Conservation (phyloP, 2,888 invertebrate species). For the Chrysolina haemoptera region DNA sequence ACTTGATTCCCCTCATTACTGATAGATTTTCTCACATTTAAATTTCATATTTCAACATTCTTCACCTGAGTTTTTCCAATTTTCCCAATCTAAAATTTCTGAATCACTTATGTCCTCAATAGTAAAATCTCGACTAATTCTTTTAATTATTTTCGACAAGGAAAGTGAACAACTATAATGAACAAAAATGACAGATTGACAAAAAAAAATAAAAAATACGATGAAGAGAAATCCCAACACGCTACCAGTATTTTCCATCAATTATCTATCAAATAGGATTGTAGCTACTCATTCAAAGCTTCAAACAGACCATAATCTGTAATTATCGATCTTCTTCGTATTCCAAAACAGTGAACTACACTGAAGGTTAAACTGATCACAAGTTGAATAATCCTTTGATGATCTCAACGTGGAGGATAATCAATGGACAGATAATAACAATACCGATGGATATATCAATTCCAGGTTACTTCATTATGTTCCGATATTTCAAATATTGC, state of each 20-base stretch:
- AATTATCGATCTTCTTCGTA: conserved; percentile 12
- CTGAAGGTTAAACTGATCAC: conserved; percentile 23
- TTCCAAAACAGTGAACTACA: conserved; percentile 17
- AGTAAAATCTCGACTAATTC: too few species aligned
- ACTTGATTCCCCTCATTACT: too few species aligned
- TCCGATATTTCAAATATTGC: too few species aligned
- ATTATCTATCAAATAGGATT: conserved; percentile 3
- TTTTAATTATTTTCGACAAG: too few species aligned
- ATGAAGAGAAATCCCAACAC: not conserved
- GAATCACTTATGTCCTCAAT: too few species aligned
- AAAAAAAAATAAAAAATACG: too few species aligned
- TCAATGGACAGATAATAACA: conserved; percentile 16
- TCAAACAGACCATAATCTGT: conserved; percentile 21
- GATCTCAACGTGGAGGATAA: conserved; percentile 22
- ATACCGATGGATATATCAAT: not conserved
- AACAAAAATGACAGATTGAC: too few species aligned
- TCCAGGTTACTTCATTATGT: not conserved
- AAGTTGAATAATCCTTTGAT: conserved; percentile 30
- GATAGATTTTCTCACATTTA: too few species aligned
- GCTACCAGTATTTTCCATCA: not conserved
- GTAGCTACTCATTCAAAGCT: conserved; percentile 5
- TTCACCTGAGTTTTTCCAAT: too few species aligned
- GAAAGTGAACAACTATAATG: too few species aligned
- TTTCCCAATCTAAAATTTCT: too few species aligned
- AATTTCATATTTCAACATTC: too few species aligned